Percentiles rank a stretch among this genome's conserved stretches.
Evolutionary conservation across 2,888 invertebrate genomes (phyloP).

Genomic region (Erannis defoliaria): DNA sequence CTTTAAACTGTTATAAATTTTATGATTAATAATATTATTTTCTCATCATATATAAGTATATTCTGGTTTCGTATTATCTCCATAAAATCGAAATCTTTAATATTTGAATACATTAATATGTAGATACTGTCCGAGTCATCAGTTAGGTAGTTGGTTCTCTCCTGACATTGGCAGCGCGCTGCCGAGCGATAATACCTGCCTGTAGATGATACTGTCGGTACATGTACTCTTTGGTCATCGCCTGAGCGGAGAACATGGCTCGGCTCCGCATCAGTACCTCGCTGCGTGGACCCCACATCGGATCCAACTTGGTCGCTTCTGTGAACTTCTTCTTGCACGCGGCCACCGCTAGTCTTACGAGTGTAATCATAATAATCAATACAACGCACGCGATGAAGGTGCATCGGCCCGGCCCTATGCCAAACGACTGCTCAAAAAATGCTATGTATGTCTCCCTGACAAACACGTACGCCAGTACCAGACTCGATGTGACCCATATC

Average conservation of each 20-base stretch:
- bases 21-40: conserved; percentile 22
- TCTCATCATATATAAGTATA: conserved; percentile 10
- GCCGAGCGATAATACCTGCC: conserved; percentile 70
- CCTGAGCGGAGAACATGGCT: conserved; percentile 80
- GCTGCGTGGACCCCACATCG: conserved; percentile 71
- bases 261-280: conserved; percentile 72
- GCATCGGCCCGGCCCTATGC: conserved; percentile 42
- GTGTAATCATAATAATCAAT: conserved; percentile 39
- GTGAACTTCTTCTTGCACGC: conserved; percentile 50
- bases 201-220: conserved; percentile 80
- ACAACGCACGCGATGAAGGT: conserved; percentile 37
- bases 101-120: conserved; percentile 20
- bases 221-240: conserved; percentile 83
- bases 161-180: conserved; percentile 63
- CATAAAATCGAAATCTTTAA: conserved; percentile 24
- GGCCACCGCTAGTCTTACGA: conserved; percentile 52
- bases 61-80: conserved; percentile 16
- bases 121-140: background rate
- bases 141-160: conserved; percentile 6
- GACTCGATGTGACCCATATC: conserved; percentile 59
- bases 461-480: conserved; percentile 58
- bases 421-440: background rate
- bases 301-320: conserved; percentile 55
- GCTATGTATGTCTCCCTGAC: conserved; percentile 44
- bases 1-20: conserved; percentile 43